Base-by-base conservation (phyloP, 1,140 invertebrate genomes). In the Drosophila sucinea region DNA sequence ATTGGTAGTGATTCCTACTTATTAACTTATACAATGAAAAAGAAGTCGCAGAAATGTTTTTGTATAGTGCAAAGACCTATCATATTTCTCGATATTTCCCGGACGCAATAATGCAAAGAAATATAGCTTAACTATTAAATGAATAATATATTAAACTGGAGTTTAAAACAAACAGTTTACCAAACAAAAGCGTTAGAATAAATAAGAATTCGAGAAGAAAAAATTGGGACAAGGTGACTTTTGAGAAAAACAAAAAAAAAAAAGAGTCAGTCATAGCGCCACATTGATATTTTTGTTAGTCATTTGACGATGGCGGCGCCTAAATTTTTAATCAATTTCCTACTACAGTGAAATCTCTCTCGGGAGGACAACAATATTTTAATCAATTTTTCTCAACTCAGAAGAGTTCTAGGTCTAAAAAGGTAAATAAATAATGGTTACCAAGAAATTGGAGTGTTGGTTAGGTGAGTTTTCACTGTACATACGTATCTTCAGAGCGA, bases 321-420 rank as follows among this genome's bases (percentile, higher is more conserved):
- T 30, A 32, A 74, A 81, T 77, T 81, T 79, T 61, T 66, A 73
- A 70, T 11, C 35, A 38, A 3, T 38, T 38, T 38, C 35, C 35
- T 10, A 0, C 10, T 10, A 38, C 35, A 38, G 35, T 38, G 35
- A 38, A 38, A 11, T 3, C 35, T 11, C 35, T 10, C 10, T 0
- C 1, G 10, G 2, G 10, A 38, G 17, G 17, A 17, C 17, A 17
- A 17, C 17, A 17, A 17, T 17, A 17, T 17, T 17, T 17, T 17
- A 17, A 17, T 17, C 17, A 17, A 17, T 17, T 17, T 17, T 17
- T 17, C 17, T 17, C 17, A 17, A 17, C 17, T 17, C 17, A 17
- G 17, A 17, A 17, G 17, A 17, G 17, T 17, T 17, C 17, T 17
- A 17, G 17, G 17, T 17, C 17, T 17, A 17, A 17, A 17, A 17